phyloP scores from a whole-genome alignment of 2,113 vertebrate genomes.

The Chaetodon auriga region DNA sequence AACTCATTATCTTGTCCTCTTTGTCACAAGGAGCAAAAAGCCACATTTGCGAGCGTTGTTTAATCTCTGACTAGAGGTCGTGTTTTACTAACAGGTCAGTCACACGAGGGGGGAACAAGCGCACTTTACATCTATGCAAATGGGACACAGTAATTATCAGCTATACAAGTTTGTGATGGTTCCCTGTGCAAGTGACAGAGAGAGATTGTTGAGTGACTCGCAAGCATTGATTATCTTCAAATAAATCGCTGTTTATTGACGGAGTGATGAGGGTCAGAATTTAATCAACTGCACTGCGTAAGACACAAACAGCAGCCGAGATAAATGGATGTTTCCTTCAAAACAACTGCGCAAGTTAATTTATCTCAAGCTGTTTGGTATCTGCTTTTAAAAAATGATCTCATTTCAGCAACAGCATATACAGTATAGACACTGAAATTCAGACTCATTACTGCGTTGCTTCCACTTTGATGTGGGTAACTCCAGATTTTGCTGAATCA shows the following conservation, averaged over 20 bases:
- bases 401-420: constrained; percentile 6
- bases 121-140: constrained; percentile 43
- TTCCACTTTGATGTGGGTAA: constrained; percentile 16
- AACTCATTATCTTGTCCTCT: constrained; percentile 70
- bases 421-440: neutral
- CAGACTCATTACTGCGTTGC: constrained; percentile 9
- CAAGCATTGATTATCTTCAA: constrained; percentile 43
- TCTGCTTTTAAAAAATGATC: constrained; percentile 6
- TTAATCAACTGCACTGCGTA: constrained; percentile 57
- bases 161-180: neutral
- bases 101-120: constrained; percentile 16
- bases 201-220: constrained; percentile 27
- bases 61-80: constrained; percentile 48
- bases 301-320: constrained; percentile 32
- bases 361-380: constrained; percentile 30
- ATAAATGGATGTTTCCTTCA: constrained; percentile 51
- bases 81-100: constrained; percentile 52
- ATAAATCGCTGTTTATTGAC: constrained; percentile 62
- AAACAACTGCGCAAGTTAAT: constrained; percentile 24
- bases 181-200: neutral
- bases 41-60: constrained; percentile 49
- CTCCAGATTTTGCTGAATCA: constrained; percentile 31
- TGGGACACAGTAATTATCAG: constrained; percentile 11
- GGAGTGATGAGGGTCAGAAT: constrained; percentile 52
- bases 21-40: constrained; percentile 58